Evolutionary conservation across 2,888 invertebrate species (phyloP).

Genomic region (Hirtodrosophila duncani): DNA sequence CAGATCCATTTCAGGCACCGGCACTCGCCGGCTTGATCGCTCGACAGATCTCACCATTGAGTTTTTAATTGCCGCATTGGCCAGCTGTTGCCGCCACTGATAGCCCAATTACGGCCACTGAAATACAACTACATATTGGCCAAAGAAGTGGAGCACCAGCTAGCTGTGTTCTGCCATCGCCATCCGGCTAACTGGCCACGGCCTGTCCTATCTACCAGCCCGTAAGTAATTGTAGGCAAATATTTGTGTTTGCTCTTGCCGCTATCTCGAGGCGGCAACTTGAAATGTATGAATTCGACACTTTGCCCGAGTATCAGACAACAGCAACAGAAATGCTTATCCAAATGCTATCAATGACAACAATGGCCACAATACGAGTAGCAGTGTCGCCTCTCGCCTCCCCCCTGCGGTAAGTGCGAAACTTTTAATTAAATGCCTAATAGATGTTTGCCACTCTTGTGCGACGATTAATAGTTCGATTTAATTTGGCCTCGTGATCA

Average conservation of each 20-base stretch:
- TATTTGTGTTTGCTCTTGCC: conserved; percentile 56
- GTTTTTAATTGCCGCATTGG: conserved; percentile 37
- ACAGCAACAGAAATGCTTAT: conserved; percentile 43
- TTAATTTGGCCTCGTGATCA: conserved; percentile 56
- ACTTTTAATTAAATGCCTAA: conserved; percentile 70
- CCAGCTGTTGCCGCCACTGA: conserved; percentile 25
- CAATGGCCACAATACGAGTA: conserved; percentile 13
- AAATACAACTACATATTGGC: not conserved
- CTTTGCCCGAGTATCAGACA: conserved; percentile 52
- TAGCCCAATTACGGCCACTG: conserved; percentile 39
- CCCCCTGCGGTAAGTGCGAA: conserved; percentile 41
- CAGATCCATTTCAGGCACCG: conserved; percentile 54
- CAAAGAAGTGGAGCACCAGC: conserved; percentile 19
- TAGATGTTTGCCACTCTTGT: conserved; percentile 66
- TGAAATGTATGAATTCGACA: conserved; percentile 62
- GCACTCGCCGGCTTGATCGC: conserved; percentile 48
- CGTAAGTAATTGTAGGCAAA: conserved; percentile 71
- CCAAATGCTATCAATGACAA: conserved; percentile 55
- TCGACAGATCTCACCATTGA: conserved; percentile 36
- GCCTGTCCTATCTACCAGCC: conserved; percentile 25
- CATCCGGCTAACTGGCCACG: conserved; percentile 23
- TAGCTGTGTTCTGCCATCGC: no score
- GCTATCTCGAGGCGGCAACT: conserved; percentile 61
- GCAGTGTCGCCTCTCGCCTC: not conserved
- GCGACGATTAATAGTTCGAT: conserved; percentile 58